Evolutionary conservation across 1,140 invertebrate genomes (phyloP), one percentile per base, ranked within the genome.

Genomic region (Drosophila dunni): DNA sequence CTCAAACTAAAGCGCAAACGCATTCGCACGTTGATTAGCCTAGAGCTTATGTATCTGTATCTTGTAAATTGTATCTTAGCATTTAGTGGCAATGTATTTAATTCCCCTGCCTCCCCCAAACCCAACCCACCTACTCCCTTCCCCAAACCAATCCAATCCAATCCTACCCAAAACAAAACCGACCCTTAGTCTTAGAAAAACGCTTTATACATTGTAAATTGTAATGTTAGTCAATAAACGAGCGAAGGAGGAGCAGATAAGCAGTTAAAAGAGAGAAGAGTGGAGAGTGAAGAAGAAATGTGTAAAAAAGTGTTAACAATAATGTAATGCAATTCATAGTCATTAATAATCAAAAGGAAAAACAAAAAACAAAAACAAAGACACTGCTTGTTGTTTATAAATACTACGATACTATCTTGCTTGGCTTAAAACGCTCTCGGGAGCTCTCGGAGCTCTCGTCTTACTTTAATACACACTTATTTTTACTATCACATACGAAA

Each of bases 161-260:
- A 29, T 29, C 38, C 60, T 7, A 3, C 17, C 36, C 51, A 15
- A 17, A 15, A 7, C n/a, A 8, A 38, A 42, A 24, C 11, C 33
- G 24, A 7, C 78, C 74, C 63, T 60, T 86, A 86, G 82, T 76
- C 38, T 36, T 79, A 86, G 76, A 77, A 65, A 72, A 86, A 86
- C 83, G 82, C 82, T 86, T 86, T 86, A 86, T 86, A 86, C 66
- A 71, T 86, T 88, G 79, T 86, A 86, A 86, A 88, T 86, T 82
- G 48, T 88, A 86, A 45, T 88, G 11, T 88, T 86, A 86, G 83
- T 86, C 79, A 86, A 69, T 51, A 29, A 29, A 29, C 56, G 68
- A 81, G 60, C 60, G 62, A 53, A 68, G 34, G 61, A 60, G 29
- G 34, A 29, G 17, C 17, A 53, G 44, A 8, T 10, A 46, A 13